Conservation (phyloP, 2,113 vertebrate species). For the Platysternon megacephalum region DNA sequence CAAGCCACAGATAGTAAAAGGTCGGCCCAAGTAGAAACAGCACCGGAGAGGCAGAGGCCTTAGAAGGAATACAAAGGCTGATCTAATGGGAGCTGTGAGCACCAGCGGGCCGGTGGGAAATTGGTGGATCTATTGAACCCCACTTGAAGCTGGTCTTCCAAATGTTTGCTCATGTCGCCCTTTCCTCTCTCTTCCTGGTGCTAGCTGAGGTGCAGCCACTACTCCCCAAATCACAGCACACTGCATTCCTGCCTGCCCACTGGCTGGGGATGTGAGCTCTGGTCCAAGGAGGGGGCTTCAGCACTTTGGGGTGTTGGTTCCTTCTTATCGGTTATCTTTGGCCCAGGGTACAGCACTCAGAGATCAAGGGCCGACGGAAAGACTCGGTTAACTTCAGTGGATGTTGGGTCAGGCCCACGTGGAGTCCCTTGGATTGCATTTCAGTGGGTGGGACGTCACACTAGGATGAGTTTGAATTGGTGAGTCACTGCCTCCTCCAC, state of each 20-base stretch:
- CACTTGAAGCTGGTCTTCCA: slow-evolving; percentile 37
- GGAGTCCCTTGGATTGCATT: not conserved
- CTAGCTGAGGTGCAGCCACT: slow-evolving; percentile 38
- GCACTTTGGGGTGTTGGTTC: not conserved
- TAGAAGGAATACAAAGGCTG: slow-evolving; percentile 23
- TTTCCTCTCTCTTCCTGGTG: slow-evolving; percentile 56
- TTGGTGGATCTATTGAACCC: slow-evolving; percentile 20
- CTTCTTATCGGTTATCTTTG: not conserved
- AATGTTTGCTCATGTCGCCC: slow-evolving; percentile 62
- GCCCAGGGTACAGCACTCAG: not conserved
- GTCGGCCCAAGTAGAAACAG: not conserved
- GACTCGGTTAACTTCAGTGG: not conserved
- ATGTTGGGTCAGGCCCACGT: not conserved
- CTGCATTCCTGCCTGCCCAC: not conserved
- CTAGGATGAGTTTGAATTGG: slow-evolving; percentile 53
- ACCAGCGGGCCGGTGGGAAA: slow-evolving; percentile 51
- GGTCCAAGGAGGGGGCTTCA: not conserved
- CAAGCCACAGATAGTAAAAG: not conserved
- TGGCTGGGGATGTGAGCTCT: not conserved
- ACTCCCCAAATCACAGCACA: not conserved
- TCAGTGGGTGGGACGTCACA: too few relatives aligned
- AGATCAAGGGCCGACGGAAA: not conserved
- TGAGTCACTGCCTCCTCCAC: not conserved
- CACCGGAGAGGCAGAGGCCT: not conserved
- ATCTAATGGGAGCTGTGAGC: slow-evolving; percentile 32